phyloP scores from a whole-genome alignment of 2,797 vertebrate species.

The Rallus crepitans region DNA sequence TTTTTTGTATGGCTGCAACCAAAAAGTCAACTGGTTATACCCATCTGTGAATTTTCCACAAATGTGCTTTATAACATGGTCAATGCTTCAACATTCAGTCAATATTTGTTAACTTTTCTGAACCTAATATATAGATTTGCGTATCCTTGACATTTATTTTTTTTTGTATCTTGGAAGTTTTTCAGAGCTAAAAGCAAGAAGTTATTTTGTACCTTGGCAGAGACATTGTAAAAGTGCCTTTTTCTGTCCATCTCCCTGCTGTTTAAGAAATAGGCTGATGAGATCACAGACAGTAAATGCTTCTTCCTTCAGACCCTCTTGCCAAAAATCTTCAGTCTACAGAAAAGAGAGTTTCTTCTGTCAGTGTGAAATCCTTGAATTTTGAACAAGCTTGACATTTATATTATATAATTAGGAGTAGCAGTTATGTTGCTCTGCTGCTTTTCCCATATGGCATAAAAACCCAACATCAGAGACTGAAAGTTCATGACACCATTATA shows the following conservation, averaged over 20 bases:
- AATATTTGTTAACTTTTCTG: neutral
- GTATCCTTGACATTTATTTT: neutral
- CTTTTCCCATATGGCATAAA: conserved; percentile 49
- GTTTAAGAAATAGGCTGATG: conserved; percentile 4
- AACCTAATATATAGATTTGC: neutral
- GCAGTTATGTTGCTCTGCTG: conserved; percentile 42
- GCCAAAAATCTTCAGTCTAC: conserved; percentile 43
- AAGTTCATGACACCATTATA: conserved; percentile 8
- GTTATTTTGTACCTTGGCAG: neutral
- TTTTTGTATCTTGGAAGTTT: neutral
- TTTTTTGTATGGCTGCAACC: neutral
- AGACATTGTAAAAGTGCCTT: neutral
- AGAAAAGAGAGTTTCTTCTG: conserved; percentile 43
- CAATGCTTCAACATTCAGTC: neutral
- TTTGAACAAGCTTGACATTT: conserved; percentile 64
- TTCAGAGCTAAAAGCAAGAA: neutral
- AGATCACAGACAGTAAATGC: conserved; percentile 26
- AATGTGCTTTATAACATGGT: neutral
- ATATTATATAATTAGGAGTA: conserved; percentile 62
- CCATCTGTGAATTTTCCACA: neutral
- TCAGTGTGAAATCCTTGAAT: conserved; percentile 30
- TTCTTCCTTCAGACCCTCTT: conserved; percentile 14
- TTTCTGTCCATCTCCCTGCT: conserved; percentile 14
- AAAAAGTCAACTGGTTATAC: neutral
- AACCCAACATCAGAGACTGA: conserved; percentile 4